Evolutionary conservation across 2,888 invertebrate genomes (phyloP).

Genomic region (Lepas anatifera): DNA sequence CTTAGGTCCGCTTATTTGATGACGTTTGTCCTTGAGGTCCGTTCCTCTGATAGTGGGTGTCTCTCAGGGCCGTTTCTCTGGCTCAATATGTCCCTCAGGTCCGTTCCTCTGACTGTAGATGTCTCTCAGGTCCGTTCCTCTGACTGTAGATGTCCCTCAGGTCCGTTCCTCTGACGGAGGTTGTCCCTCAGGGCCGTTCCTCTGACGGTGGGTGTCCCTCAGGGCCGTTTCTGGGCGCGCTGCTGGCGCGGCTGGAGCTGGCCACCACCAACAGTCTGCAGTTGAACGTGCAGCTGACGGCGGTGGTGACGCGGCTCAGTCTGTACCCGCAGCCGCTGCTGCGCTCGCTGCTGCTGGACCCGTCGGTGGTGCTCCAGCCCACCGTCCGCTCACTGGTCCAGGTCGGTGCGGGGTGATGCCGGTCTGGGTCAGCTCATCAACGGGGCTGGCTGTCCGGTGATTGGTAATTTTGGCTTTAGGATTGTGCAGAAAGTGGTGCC

Average conservation of each 20-base stretch:
- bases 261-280: conserved; percentile 73
- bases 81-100: too few species aligned
- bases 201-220: conserved; percentile 15
- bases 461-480: neutral
- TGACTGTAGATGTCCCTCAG: too few species aligned
- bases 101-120: too few species aligned
- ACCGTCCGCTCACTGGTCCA: conserved; percentile 82
- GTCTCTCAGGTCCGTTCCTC: too few species aligned
- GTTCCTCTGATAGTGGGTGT: too few species aligned
- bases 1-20: too few species aligned
- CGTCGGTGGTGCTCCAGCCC: conserved; percentile 72
- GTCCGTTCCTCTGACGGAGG: too few species aligned
- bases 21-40: too few species aligned
- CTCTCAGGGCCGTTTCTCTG: too few species aligned
- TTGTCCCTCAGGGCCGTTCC: too few species aligned
- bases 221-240: conserved; percentile 64
- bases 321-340: conserved; percentile 80
- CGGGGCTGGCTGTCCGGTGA: neutral
- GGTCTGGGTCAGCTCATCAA: neutral
- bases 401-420: conserved; percentile 40
- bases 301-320: conserved; percentile 70
- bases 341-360: conserved; percentile 73
- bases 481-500: conserved; percentile 10
- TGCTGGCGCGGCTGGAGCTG: conserved; percentile 67
- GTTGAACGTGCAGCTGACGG: conserved; percentile 76